Base-by-base conservation (phyloP, 2,888 invertebrate genomes). In the Electrophaes corylata region DNA sequence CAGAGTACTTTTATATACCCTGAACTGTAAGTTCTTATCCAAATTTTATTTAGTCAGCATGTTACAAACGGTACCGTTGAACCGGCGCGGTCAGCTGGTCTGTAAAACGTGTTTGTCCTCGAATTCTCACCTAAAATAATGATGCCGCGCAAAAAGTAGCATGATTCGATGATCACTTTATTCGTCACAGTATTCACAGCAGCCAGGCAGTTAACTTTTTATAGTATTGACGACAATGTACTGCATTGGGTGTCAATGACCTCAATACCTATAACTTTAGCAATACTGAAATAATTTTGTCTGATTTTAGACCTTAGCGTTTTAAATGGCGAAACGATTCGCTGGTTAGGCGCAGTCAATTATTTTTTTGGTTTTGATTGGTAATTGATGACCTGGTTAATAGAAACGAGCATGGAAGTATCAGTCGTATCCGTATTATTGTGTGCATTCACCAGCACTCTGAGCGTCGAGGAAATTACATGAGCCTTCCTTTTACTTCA, bases 21-120 rank as follows among this genome's bases (percentile, higher is more conserved):
- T n/a, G n/a, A n/a, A 2, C 26, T 10, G 8, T 16, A 8, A 3
- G 16, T 37, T 16, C 16, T 16, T 37, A 43, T 43, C 23, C 41
- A 16, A 33, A 12, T 19, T n/a, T 4, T 8, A 43, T 14, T 14
- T 14, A 12, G 35, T 23, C 2, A 29, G 35, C 46, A 19, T 31
- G 12, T 10, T 58, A 65, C 63, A 63, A 63, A 63, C 52, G 46
- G 4, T 57, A 61, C 63, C 54, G 65, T 65, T 62, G 39, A 35
- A 26, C 49, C 56, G 56, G 49, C 18, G 16, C 16, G n/a, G 33
- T 31, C 49, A 31, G 43, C 46, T 39, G 50, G 44, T 63, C 56
- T 57, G 53, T 14, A 45, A 45, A 50, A 44, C 62, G 33, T 56
- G 61, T 62, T 62, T 60, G 65, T 60, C 57, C 58, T 35, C 50